Evolutionary conservation across 2,113 vertebrate genomes (phyloP), one percentile per base, ranked within the genome.

Genomic region (Oriolus oriolus): DNA sequence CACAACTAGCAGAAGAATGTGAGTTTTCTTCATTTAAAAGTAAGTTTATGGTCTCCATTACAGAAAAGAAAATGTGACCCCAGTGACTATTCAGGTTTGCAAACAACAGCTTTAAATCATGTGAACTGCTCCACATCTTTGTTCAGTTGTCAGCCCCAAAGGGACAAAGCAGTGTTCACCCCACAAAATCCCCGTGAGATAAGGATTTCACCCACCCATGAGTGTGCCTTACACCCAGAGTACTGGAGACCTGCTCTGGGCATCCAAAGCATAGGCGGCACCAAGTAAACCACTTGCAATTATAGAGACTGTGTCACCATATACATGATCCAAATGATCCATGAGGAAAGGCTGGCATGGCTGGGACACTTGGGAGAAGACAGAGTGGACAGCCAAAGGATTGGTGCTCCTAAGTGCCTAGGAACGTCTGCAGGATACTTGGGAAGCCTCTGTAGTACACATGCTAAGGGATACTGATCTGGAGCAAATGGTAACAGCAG

Each of bases 91-190:
- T 50, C 63, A 59, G 59, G 53, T 54, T 54, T 78, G 39, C 39
- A 78, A 56, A 44, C 30, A 91, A 57, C 28, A 53, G 27, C 47
- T 86, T 76, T 37, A 75, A 73, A 56, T 45, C 31, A 19, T 0
- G 7, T 10, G 4, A 73, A 69, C 26, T n/a, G 35, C 41, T 88
- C 54, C 1, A 0, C 8, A 1, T 16, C 42, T 56, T 42, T 6
- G 2, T 28, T 90, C 73, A 56, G 33, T 3, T 59, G 57, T n/a
- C 70, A 79, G 56, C 41, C 56, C n/a, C 59, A 68, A 56, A 73
- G 20, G 24, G 49, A 60, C 33, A 47, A 61, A 53, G 16, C 11
- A 28, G 7, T 8, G n/a, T 10, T 56, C 68, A 54, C 7, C 10
- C 14, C 70, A 69, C 42, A 63, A 26, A 85, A 12, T 12, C 9